Evolutionary conservation across 2,888 invertebrate species (phyloP).

Genomic region (Muschampia plurimacula): DNA sequence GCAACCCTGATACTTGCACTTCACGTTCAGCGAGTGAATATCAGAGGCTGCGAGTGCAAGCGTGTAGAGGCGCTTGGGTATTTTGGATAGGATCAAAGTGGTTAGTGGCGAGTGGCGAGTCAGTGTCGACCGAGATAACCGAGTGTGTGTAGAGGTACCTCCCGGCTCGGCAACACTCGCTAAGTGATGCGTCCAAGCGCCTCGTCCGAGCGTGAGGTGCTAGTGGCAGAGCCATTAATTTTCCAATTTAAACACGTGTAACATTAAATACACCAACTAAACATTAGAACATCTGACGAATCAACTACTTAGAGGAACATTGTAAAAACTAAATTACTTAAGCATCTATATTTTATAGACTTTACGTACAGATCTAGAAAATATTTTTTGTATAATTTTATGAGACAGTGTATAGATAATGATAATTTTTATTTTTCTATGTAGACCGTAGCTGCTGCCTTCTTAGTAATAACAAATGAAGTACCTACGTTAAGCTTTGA

Average conservation of each 20-base stretch:
- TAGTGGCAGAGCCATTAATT: conserved; percentile 45
- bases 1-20: too few species aligned
- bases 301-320: conserved; percentile 71
- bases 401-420: conserved; percentile 18
- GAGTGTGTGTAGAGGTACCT: too few species aligned
- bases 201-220: too few species aligned
- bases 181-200: too few species aligned
- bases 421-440: neutral
- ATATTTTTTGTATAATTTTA: conserved; percentile 43
- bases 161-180: too few species aligned
- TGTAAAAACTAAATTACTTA: conserved; percentile 60
- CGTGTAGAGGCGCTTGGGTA: too few species aligned
- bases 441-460: conserved; percentile 9
- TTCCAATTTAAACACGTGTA: conserved; percentile 40
- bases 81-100: too few species aligned
- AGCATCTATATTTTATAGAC: conserved; percentile 51
- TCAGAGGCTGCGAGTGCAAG: too few species aligned
- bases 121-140: too few species aligned
- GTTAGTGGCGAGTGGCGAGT: too few species aligned
- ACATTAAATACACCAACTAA: conserved; percentile 53
- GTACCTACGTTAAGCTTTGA: neutral
- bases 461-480: neutral
- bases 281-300: conserved; percentile 53
- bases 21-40: too few species aligned
- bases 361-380: conserved; percentile 45